Evolutionary conservation across 1,140 invertebrate genomes (phyloP).

Genomic region (Drosophila watanabei): DNA sequence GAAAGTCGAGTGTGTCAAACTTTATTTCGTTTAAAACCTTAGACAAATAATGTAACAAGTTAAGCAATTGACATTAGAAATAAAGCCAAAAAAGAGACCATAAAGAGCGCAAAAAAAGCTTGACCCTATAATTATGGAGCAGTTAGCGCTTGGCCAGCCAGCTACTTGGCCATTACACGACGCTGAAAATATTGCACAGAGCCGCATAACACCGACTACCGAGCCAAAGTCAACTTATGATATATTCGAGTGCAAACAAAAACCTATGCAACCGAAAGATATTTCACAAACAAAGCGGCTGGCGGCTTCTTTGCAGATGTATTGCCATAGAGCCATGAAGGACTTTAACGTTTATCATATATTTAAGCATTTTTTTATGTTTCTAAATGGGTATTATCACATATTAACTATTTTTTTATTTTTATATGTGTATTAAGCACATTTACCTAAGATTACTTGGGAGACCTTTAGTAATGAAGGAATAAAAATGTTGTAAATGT

Average conservation of each 20-base stretch:
- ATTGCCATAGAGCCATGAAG: constrained; percentile 6
- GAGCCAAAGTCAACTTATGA: constrained; percentile 18
- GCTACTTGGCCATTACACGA: constrained; percentile 27
- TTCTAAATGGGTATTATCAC: not conserved
- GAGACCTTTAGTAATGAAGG: not conserved
- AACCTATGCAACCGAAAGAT: constrained; percentile 9
- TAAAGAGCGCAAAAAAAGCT: constrained; percentile 32
- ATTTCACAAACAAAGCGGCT: constrained; percentile 12
- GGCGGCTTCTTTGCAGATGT: constrained; percentile 6
- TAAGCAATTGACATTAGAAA: constrained; percentile 42
- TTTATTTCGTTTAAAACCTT: not conserved
- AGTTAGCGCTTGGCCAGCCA: constrained; percentile 64
- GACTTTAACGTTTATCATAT: constrained; percentile 9
- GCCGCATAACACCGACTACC: constrained; percentile 20
- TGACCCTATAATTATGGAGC: constrained; percentile 61
- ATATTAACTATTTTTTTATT: not conserved
- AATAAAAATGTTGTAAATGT: not conserved
- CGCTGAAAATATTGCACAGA: constrained; percentile 30
- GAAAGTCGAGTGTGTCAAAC: constrained; percentile 11
- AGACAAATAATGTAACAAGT: constrained; percentile 31
- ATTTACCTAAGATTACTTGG: not conserved
- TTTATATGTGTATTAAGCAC: constrained; percentile 2
- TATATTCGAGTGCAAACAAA: constrained; percentile 27
- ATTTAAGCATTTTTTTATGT: not conserved
- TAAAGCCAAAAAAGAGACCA: constrained; percentile 14